Evolutionary conservation across 2,888 invertebrate species (phyloP).

Genomic region (Amitus sp.): DNA sequence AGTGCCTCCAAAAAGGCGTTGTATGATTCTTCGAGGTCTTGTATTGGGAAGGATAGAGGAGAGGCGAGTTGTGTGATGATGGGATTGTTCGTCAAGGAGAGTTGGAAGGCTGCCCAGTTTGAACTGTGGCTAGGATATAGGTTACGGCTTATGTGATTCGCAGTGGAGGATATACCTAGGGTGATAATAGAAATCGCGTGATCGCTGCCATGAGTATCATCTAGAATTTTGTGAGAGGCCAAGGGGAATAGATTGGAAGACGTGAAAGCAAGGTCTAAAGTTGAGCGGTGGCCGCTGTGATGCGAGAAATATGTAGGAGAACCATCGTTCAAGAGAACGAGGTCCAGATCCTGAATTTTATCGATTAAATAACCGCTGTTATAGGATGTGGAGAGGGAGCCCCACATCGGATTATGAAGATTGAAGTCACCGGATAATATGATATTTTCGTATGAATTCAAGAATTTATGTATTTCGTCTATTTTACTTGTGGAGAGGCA

Average conservation of each 20-base stretch:
- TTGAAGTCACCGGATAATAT: neutral
- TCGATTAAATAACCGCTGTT: neutral
- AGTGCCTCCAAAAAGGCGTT: no score
- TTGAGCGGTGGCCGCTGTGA: neutral
- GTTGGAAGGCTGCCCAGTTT: neutral
- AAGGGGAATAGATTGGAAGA: neutral
- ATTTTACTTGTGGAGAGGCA: neutral
- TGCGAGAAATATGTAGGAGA: no score
- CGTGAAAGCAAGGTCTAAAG: neutral
- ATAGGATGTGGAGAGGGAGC: neutral
- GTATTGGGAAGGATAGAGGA: no score
- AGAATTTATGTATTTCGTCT: neutral
- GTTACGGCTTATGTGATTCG: no score
- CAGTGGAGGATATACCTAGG: no score
- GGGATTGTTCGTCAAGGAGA: neutral
- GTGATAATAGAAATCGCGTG: neutral
- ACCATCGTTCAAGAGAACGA: no score
- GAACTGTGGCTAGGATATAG: neutral
- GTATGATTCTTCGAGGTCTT: no score
- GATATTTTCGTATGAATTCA: neutral
- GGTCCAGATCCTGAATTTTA: neutral
- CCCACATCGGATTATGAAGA: neutral
- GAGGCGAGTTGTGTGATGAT: no score
- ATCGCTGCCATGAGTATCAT: neutral
- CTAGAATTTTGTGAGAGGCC: neutral